Base-by-base conservation (phyloP, 2,797 vertebrate genomes). In the Buphagus erythrorhynchus region DNA sequence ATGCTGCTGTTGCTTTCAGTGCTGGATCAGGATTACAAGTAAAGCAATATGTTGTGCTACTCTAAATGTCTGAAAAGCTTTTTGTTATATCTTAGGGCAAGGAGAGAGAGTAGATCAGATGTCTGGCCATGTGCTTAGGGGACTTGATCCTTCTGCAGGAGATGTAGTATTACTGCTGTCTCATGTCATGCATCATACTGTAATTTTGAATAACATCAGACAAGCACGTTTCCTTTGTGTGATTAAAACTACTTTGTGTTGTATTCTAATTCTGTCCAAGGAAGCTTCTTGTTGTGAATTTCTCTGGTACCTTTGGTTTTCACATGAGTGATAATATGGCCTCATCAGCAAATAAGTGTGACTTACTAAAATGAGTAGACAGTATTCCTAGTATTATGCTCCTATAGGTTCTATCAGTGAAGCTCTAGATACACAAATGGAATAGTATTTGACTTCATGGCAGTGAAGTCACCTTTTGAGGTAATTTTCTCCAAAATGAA, bases 161-260 rank as follows among this genome's bases (percentile, higher is more conserved):
- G 58, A 72, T 83, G 65, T 57, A 46, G 68, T 67, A 86, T 95
- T 91, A 93, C 75, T 96, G 93, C 93, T 95, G 90, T 93, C 84
- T 96, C 87, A 90, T 79, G 74, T 97, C 62, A 38, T 76, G 84
- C 80, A 89, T 86, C 52, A 25, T 90, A 72, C 67, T 91, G 73
- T 61, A n/a, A 18, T 52, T 86, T 42, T 88, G 54, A 78, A 13
- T 65, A 14, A 45, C 38, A 61, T 46, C 54, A 46, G 61, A 77
- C 35, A 54, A 90, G 76, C 33, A 14, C 43, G 28, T 31, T 76
- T 91, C 29, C n/a, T 26, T 26, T 51, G 22, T 76, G 49, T 58
- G 54, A 84, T 62, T 72, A 54, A 88, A 35, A 35, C 20, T 33
- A 33, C 7, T 76, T 38, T 10, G 3, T 54, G 3, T 55, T 74